Conservation (phyloP, 2,888 invertebrate genomes). For the Brachycybe producta region DNA sequence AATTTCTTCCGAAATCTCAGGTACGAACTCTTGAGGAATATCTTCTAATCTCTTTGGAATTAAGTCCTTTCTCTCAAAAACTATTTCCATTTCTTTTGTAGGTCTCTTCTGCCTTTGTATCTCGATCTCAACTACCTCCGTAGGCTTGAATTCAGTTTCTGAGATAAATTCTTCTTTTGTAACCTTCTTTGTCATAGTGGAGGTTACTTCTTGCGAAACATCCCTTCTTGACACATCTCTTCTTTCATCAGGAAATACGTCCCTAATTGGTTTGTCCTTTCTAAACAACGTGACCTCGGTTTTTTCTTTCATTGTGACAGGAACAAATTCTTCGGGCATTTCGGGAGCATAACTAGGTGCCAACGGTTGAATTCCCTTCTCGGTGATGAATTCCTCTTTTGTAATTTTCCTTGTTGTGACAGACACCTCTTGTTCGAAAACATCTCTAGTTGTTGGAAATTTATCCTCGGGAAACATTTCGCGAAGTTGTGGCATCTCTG, state of each 20-base stretch:
- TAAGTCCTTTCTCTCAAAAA: neutral
- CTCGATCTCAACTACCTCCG: neutral
- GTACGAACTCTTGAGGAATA: neutral
- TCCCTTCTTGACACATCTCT: neutral
- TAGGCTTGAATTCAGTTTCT: neutral
- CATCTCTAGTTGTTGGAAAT: neutral
- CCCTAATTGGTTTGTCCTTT: no score
- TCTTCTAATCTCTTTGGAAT: neutral
- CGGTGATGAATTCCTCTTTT: neutral
- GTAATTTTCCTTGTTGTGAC: neutral
- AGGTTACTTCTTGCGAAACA: slow-evolving; percentile 2
- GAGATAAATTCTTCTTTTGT: no score
- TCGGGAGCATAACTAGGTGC: no score
- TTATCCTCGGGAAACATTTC: neutral
- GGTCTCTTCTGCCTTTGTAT: slow-evolving; percentile 1
- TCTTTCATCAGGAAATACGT: neutral
- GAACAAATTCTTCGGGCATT: no score
- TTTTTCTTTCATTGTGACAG: no score
- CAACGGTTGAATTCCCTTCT: neutral
- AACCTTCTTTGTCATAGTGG: no score
- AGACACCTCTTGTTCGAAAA: neutral
- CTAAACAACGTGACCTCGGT: no score
- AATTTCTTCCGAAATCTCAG: no score
- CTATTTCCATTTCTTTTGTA: neutral
- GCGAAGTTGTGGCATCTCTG: neutral